Conservation (phyloP, 1,140 invertebrate genomes). For the Apis mellifera region Amel_HAv3.1 CM009935.2:12151001-12151500, state of each 20-base stretch:
- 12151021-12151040: too few species aligned
- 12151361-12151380: neutral
- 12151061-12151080: neutral
- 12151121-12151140: neutral
- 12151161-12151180: too few species aligned
- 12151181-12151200: neutral
- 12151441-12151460: neutral
- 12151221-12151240: constrained; percentile 17
- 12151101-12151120: neutral
- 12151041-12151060: neutral
- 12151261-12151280: constrained; percentile 36
- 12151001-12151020: neutral
- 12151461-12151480: neutral
- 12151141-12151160: neutral
- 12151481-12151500: neutral
- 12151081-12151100: constrained; percentile 1
- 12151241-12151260: constrained; percentile 4
- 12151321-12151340: neutral
- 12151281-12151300: constrained; percentile 5
- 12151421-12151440: neutral
- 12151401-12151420: neutral
- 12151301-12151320: constrained; percentile 27
- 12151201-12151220: constrained; percentile 11
- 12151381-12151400: neutral
- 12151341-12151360: neutral